Evolutionary conservation across 2,888 invertebrate genomes (phyloP).

Genomic region (Plusia festucae): DNA sequence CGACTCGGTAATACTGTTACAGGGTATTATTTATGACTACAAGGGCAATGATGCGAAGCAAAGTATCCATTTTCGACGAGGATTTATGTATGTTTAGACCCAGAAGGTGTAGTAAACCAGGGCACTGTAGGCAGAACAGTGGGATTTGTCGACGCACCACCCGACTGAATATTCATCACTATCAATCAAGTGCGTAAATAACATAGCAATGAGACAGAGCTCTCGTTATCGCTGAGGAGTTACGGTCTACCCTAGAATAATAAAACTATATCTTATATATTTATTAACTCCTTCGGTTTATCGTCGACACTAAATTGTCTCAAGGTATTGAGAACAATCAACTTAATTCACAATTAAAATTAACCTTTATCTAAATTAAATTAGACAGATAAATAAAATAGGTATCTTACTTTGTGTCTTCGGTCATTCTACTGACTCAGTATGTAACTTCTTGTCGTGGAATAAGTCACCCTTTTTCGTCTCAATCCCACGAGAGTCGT

Average conservation of each 20-base stretch:
- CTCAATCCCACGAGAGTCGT: neutral
- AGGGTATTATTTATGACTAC: constrained; percentile 66
- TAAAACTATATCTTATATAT: constrained; percentile 65
- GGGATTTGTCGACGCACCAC: constrained; percentile 71
- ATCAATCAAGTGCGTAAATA: constrained; percentile 82
- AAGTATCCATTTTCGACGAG: constrained; percentile 72
- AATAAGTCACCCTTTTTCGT: constrained; percentile 4
- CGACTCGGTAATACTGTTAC: constrained; percentile 55
- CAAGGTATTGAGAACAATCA: constrained; percentile 47
- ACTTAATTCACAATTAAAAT: constrained; percentile 30
- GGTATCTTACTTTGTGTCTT: neutral
- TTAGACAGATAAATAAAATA: neutral
- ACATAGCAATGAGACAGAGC: constrained; percentile 72
- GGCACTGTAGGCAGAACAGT: constrained; percentile 70
- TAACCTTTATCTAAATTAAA: constrained; percentile 27
- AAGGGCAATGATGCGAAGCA: constrained; percentile 66
- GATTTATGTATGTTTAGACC: constrained; percentile 80
- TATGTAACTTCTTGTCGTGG: neutral
- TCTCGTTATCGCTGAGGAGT: constrained; percentile 72
- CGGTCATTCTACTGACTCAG: neutral
- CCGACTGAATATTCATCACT: constrained; percentile 78
- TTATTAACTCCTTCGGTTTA: constrained; percentile 49
- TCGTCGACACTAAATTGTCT: constrained; percentile 43
- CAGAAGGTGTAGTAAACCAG: constrained; percentile 68
- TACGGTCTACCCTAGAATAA: constrained; percentile 65